phyloP scores from a whole-genome alignment of 2,888 invertebrate genomes.

The Subacronicta megacephala region DNA sequence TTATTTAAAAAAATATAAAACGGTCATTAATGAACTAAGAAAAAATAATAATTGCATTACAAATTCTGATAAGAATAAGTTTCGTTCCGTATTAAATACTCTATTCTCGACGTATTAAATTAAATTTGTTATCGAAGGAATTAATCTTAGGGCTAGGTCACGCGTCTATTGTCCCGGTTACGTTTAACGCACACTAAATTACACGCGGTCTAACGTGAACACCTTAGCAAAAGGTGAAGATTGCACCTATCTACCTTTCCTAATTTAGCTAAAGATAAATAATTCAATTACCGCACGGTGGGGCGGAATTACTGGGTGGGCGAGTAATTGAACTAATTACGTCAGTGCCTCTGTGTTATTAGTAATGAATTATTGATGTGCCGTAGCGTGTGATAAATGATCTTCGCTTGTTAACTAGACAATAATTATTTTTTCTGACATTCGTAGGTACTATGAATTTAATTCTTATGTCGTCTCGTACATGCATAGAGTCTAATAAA shows the following conservation, averaged over 20 bases:
- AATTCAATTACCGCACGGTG: constrained; percentile 78
- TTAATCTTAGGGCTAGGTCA: constrained; percentile 66
- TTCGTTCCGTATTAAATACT: constrained; percentile 45
- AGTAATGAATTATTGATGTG: constrained; percentile 86
- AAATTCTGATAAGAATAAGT: constrained; percentile 35
- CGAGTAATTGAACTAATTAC: constrained; percentile 87
- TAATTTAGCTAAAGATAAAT: constrained; percentile 80
- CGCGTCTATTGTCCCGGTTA: constrained; percentile 77
- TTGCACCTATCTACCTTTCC: constrained; percentile 66
- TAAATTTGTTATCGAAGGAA: constrained; percentile 58
- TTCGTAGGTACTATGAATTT: constrained; percentile 41
- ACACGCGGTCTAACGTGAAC: constrained; percentile 71
- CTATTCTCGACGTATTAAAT: constrained; percentile 56
- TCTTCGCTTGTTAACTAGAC: constrained; percentile 74
- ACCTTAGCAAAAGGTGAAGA: constrained; percentile 76
- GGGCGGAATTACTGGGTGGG: constrained; percentile 81
- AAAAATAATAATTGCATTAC: neutral
- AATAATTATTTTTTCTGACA: constrained; percentile 62
- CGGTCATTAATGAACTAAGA: neutral
- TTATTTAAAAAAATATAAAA: too few relatives aligned
- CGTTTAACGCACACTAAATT: constrained; percentile 77
- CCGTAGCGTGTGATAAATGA: constrained; percentile 77
- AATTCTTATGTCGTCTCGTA: constrained; percentile 40
- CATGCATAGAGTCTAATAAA: constrained; percentile 13
- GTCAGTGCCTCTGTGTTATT: constrained; percentile 83